Conservation (phyloP, 2,888 invertebrate genomes). For the Allophyes oxyacanthae region DNA sequence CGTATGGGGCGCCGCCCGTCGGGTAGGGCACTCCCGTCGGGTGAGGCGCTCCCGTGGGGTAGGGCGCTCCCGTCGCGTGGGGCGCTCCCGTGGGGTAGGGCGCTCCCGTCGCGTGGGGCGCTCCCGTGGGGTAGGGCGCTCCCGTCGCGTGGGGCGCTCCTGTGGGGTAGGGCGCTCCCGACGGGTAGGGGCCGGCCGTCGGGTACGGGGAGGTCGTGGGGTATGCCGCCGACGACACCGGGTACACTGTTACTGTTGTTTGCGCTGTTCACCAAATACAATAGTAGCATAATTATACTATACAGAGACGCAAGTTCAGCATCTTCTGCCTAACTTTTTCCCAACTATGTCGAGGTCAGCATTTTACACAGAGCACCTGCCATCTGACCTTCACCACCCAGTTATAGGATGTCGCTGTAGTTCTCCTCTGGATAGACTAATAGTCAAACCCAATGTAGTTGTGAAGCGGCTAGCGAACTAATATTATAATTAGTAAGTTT, state of each 20-base stretch:
- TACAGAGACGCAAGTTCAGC: too few species aligned
- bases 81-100: slow-evolving; percentile 29
- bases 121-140: slow-evolving; percentile 55
- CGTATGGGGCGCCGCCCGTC: slow-evolving; percentile 40
- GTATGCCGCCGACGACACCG: slow-evolving; percentile 38
- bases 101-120: slow-evolving; percentile 45
- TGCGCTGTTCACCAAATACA: slow-evolving; percentile 32
- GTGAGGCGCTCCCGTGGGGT: slow-evolving; percentile 44
- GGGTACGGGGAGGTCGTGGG: slow-evolving; percentile 39
- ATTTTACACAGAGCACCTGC: too few species aligned
- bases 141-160: slow-evolving; percentile 57
- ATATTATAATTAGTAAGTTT: too few species aligned
- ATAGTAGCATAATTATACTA: too few species aligned
- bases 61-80: slow-evolving; percentile 15
- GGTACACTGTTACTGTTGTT: slow-evolving; percentile 49
- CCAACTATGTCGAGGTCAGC: too few species aligned
- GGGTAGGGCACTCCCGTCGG: slow-evolving; percentile 20
- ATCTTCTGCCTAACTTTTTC: too few species aligned
- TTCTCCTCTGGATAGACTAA: too few species aligned
- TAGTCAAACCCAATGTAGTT: too few species aligned
- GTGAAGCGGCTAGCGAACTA: too few species aligned
- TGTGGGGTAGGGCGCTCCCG: slow-evolving; percentile 51
- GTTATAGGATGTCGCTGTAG: too few species aligned
- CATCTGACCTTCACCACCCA: too few species aligned
- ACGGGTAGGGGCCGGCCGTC: slow-evolving; percentile 33